Evolutionary conservation across 2,113 vertebrate species (phyloP).

Genomic region (Garra rufa): DNA sequence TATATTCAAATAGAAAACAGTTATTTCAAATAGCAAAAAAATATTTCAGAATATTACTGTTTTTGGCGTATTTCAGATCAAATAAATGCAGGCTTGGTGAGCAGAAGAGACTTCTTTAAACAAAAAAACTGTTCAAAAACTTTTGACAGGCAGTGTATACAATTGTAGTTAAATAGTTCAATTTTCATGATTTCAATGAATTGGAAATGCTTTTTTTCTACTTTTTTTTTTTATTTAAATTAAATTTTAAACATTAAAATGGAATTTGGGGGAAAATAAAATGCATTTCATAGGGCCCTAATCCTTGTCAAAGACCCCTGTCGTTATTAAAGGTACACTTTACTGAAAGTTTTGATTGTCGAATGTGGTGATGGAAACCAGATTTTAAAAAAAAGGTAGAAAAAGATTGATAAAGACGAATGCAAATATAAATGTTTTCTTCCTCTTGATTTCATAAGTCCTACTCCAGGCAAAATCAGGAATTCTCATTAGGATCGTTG

Average conservation of each 20-base stretch:
- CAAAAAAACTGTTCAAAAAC: too few relatives aligned
- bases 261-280: neutral
- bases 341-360: neutral
- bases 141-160: too few relatives aligned
- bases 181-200: neutral
- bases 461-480: constrained; percentile 15
- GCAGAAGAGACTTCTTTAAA: too few relatives aligned
- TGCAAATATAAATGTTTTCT: constrained; percentile 13
- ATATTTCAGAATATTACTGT: too few relatives aligned
- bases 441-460: neutral
- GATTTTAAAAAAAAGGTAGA: neutral
- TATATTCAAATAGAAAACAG: too few relatives aligned
- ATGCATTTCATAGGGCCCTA: too few relatives aligned
- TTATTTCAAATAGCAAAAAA: too few relatives aligned
- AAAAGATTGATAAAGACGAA: neutral
- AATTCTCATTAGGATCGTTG: constrained; percentile 43
- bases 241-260: neutral
- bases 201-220: neutral
- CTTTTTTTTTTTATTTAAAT: neutral
- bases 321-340: too few relatives aligned
- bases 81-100: too few relatives aligned
- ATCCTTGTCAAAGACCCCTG: too few relatives aligned
- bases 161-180: too few relatives aligned
- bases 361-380: neutral
- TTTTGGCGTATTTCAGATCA: too few relatives aligned